Base-by-base conservation (phyloP, 1,140 invertebrate genomes). In the Pseudomyrmex flavicornis region DNA sequence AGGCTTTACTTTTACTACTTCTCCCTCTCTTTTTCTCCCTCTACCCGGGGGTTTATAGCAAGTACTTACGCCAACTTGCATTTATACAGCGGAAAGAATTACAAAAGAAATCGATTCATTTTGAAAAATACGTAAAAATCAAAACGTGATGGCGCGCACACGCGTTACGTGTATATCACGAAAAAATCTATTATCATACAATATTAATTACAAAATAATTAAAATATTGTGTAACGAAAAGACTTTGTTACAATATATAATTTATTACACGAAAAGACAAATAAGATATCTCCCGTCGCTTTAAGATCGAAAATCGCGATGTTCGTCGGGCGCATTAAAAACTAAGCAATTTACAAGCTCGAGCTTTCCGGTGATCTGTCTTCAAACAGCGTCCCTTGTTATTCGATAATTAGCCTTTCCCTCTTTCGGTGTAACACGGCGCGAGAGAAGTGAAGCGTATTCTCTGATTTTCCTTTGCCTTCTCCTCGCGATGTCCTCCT, bases 1-100 rank as follows among this genome's bases (percentile, higher is more conserved):
- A 82, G 58, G 80, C 63, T 90, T 86, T 86, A 59, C 69, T 50
- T 54, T 86, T 50, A 10, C 35, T 48, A 9, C 17, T 0, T 10
- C 10, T 3, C n/a, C 15, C 13, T 17, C 62, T 15, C 17, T 26
- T 15, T 35, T 58, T n/a, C 20, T 15, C 35, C 20, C 2, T 61
- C 68, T 72, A 59, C 63, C 69, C 50, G 61, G 46, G 52, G 52
- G 63, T 83, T 17, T 48, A 35, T 54, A 48, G 35, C 48, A 48
- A 52, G 69, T 54, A 88, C 75, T 76, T 86, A 85, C 74, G 87
- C 82, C 85, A 74, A 88, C 84, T 76, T 87, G 74, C 61, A 87
- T 83, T 76, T 85, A 69, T 85, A 76, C 79, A 35, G 52, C 82
- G 61, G 80, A 88, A 86, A 85, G 56, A 85, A 56, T 66, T 26